Evolutionary conservation across 2,113 vertebrate genomes (phyloP), one percentile per base, ranked within the genome.

Genomic region (Barnardius zonarius): DNA sequence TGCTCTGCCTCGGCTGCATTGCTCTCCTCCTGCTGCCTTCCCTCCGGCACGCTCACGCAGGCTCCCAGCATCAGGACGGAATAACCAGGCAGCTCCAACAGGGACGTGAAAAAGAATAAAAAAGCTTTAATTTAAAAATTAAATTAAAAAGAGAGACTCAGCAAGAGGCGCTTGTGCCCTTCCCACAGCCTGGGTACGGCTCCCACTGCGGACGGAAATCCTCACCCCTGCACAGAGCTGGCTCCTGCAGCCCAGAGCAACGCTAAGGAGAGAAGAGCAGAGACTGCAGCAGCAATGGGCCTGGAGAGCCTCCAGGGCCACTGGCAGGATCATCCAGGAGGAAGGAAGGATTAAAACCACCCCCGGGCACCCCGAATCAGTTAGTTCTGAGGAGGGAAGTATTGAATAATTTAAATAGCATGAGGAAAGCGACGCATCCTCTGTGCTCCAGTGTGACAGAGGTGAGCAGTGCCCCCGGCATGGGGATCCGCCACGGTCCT

Each of bases 321-420:
- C 75, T 86, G 66, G 88, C 62, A 91, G 91, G 93, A 90, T 91
- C 88, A 97, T 87, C 63, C 13, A 1, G 57, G 80, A 93, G 52
- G 59, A 90, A 88, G 62, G 79, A 75, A 91, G 61, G 64, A 90
- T 88, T 57, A 0, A 75, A 81, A 76, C 31, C 39, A 39, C 43
- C 8, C 43, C 35, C 67, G 46, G 66, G 72, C 49, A 87, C 49
- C 80, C 83, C 83, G 6, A 84, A 93, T 92, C 63, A 78, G 57
- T 81, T 62, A 77, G 90, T 85, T 83, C 83, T 90, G 46, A 61
- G 2, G 33, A 93, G 84, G 63, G 87, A 96, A 77, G 81, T 89
- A 79, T 96, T 96, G 95, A 96, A 98, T 98, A 97, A 97, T 84
- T 98, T 98, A 98, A 98, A 97, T 92, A 97, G 94, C 44, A 28